These are phyloP conservation scores for Cochlearius cochlearius DNA, from an alignment of 2,113 vertebrate genomes.

Conservation along the genomic window DNA sequence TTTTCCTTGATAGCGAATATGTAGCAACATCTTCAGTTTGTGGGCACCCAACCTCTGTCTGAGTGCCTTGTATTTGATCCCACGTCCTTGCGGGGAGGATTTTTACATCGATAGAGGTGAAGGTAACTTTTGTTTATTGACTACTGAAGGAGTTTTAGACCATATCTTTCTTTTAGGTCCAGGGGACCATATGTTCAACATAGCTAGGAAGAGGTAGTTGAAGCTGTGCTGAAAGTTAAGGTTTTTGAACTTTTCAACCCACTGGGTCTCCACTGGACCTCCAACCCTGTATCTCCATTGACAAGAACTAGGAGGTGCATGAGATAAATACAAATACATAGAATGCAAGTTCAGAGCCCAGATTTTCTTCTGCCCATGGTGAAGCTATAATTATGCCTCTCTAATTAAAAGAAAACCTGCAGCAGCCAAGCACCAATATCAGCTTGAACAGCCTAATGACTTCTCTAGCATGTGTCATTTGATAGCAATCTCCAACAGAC, in stretches of 20 bases:
- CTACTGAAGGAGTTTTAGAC: not conserved
- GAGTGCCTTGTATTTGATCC: not conserved
- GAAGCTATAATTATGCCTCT: not conserved
- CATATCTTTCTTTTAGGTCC: not conserved
- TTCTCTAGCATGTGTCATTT: not conserved
- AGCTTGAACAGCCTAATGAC: not conserved
- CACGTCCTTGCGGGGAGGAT: not conserved
- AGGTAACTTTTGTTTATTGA: not conserved
- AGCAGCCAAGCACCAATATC: not conserved
- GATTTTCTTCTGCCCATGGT: not conserved
- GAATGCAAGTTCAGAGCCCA: not conserved
- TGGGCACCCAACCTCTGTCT: fast-evolving
- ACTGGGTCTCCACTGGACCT: not conserved
- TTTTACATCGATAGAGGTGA: not conserved
- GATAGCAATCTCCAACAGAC: not conserved
- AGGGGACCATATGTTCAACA: not conserved
- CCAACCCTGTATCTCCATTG: not conserved
- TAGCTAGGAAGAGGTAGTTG: not conserved
- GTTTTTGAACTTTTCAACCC: not conserved
- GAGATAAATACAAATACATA: not conserved
- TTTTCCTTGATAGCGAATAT: not conserved
- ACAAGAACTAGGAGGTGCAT: not conserved
- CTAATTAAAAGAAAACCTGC: not conserved
- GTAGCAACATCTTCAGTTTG: not conserved
- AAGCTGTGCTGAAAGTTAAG: not conserved